These are phyloP conservation scores for Anisognathus igniventris DNA, from an alignment of 2,797 vertebrate species.

Conservation along the genomic window DNA sequence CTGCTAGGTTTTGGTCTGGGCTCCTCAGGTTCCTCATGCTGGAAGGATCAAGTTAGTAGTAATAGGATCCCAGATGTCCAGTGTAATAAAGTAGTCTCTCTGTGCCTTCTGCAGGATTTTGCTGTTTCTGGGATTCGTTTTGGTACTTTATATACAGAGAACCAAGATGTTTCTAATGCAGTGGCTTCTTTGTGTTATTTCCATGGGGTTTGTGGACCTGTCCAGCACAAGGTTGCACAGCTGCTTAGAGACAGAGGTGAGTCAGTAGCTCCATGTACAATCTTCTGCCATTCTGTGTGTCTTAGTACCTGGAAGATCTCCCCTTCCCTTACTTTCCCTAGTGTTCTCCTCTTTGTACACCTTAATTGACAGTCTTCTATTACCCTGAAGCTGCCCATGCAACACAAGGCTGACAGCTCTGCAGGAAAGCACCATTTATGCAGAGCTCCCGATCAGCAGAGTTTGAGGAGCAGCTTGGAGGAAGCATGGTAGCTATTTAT, in stretches of 20 bases:
- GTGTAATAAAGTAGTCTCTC: neutral
- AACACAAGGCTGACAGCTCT: neutral
- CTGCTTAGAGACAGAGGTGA: slow-evolving; percentile 89
- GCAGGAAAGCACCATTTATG: neutral
- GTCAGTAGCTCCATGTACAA: neutral
- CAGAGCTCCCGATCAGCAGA: neutral
- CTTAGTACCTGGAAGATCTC: neutral
- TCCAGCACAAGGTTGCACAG: slow-evolving; percentile 87
- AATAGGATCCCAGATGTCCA: neutral
- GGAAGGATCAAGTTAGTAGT: neutral
- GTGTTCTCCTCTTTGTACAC: neutral
- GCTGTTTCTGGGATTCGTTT: slow-evolving; percentile 88
- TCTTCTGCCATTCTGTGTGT: neutral
- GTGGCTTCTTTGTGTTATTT: slow-evolving; percentile 84
- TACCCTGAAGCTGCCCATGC: neutral
- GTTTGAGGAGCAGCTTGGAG: neutral
- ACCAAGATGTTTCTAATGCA: slow-evolving; percentile 85
- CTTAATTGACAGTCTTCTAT: neutral
- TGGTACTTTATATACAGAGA: slow-evolving; percentile 88
- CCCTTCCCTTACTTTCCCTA: neutral
- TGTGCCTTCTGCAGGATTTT: slow-evolving; percentile 83
- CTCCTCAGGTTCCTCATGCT: neutral
- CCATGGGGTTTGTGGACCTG: slow-evolving; percentile 84
- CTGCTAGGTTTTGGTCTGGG: neutral
- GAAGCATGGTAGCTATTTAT: neutral